Evolutionary conservation across 1,140 invertebrate genomes (phyloP).

Genomic region (Mercenaria mercenaria): DNA sequence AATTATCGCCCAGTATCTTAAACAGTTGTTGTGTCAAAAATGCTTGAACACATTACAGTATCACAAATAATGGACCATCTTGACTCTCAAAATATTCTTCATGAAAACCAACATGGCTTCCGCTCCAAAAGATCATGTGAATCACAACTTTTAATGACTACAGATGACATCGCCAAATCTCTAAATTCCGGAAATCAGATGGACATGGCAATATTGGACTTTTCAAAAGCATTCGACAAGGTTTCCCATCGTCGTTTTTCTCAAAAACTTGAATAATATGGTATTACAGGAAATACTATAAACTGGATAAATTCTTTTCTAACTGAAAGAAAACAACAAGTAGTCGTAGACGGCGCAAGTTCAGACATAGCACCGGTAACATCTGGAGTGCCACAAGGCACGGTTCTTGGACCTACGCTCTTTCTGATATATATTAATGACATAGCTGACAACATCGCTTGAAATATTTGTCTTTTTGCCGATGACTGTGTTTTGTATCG

Average conservation of each 20-base stretch:
- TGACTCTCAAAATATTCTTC: slow-evolving; percentile 48
- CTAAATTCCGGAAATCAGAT: slow-evolving; percentile 34
- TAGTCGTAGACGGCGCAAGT: neutral
- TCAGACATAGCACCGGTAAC: slow-evolving; percentile 29
- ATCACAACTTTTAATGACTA: slow-evolving; percentile 56
- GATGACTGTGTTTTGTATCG: neutral
- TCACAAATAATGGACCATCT: slow-evolving; percentile 64
- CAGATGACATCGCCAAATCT: slow-evolving; percentile 33
- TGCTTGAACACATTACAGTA: slow-evolving; percentile 27
- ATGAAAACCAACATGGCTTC: slow-evolving; percentile 64
- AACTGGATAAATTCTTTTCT: slow-evolving; percentile 57
- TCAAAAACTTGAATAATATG: slow-evolving; percentile 49
- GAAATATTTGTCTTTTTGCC: neutral
- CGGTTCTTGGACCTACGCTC: no score
- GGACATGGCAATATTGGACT: slow-evolving; percentile 61
- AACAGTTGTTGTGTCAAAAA: slow-evolving; percentile 33
- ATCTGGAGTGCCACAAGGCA: slow-evolving; percentile 48
- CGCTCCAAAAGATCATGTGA: slow-evolving; percentile 60
- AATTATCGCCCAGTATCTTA: slow-evolving; percentile 39
- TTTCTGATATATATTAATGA: no score
- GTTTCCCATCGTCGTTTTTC: slow-evolving; percentile 44
- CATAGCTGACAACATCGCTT: neutral
- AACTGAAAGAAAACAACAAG: slow-evolving; percentile 43
- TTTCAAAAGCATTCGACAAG: slow-evolving; percentile 69
- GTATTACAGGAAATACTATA: slow-evolving; percentile 2